Evolutionary conservation across 1,140 invertebrate genomes (phyloP).

Genomic region (Planococcus citri): DNA sequence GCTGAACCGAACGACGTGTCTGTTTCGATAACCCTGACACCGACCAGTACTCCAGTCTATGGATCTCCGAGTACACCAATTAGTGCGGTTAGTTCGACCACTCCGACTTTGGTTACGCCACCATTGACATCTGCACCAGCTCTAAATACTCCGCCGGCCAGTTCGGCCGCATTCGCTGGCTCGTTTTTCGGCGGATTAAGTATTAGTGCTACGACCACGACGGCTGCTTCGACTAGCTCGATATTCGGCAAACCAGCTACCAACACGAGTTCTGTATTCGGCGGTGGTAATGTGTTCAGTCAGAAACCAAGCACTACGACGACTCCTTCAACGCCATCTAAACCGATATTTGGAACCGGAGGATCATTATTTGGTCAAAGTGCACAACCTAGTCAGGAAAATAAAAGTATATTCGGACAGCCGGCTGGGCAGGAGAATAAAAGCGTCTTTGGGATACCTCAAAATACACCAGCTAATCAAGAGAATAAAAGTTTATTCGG

Average conservation of each 20-base stretch:
- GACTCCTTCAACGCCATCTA: not conserved
- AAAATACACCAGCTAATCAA: not conserved
- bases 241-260: conserved; percentile 6
- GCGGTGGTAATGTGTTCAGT: not conserved
- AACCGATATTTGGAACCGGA: not conserved
- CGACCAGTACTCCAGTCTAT: not conserved
- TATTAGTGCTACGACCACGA: not conserved
- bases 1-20: not conserved
- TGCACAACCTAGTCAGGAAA: not conserved
- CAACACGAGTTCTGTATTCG: not conserved
- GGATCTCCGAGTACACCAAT: not conserved
- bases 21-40: not conserved
- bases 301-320: not conserved
- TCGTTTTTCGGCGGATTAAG: conserved; percentile 4
- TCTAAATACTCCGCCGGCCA: not conserved
- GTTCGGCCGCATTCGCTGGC: not conserved
- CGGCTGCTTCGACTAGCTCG: not conserved
- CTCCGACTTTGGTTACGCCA: not conserved
- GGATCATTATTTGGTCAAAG: not conserved
- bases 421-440: not conserved
- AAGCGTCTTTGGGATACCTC: not conserved
- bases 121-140: not conserved
- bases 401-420: conserved; percentile 1
- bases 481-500: not conserved
- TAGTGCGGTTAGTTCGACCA: not conserved